Base-by-base conservation (phyloP, 2,888 invertebrate genomes). In the Therioaphis trifolii region DNA sequence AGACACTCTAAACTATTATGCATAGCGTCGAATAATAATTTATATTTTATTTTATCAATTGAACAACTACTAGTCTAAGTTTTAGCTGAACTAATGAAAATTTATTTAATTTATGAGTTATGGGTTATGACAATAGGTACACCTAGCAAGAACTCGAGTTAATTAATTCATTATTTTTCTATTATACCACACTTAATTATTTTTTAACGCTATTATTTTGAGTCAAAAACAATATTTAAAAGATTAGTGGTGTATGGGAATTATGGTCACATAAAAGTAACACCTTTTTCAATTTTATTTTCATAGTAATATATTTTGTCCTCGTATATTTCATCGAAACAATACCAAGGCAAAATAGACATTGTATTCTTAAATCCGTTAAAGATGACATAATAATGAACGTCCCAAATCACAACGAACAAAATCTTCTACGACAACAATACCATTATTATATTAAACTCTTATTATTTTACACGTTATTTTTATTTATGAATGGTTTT, bases 301-400 rank as follows among this genome's bases (percentile, higher is more conserved):
- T n/a, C 24, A 27, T 11, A 75, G 14, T 40, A 43, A 27, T 61
- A 61, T 75, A 29, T 29, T 66, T 76, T 63, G 76, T 76, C 63
- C 76, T 76, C 29, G 76, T 27, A 35, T 21, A 63, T 77, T 63
- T 24, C 46, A 21, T n/a, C 5, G 21, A 49, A 35, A 63, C 29
- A 63, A 46, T 11, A 63, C 29, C 76, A 77, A 77, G 63, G 63
- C 29, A 46, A 63, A 77, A 63, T 77, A 4, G 21, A 49, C 49
- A 63, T 18, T 63, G n/a, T 29, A 63, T 68, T 46, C 3, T 63
- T 21, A 46, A 76, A 63, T 21, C 29, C 63, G 5, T 46, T 77
- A 49, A 63, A 49, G 29, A 63, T 77, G 46, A 63, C n/a, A 29
- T 46, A 18, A 40, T n/a, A 66, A n/a, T 4, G 49, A 18, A 71